phyloP scores from a whole-genome alignment of 2,113 vertebrate species.

The Cricetomys ansorgei region DNA sequence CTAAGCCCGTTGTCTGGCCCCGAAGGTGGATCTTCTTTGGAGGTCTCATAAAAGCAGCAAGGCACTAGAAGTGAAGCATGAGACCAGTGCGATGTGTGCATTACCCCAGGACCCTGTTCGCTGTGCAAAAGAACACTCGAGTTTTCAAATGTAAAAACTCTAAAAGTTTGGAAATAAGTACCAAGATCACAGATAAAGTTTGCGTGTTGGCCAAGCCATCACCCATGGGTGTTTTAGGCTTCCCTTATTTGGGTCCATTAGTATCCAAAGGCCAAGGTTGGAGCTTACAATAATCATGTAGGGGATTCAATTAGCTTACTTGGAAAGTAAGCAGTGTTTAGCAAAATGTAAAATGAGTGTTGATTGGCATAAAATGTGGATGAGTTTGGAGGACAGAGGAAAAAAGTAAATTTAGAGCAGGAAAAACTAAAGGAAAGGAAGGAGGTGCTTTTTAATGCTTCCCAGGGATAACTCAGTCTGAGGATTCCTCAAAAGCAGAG shows the following conservation, averaged over 20 bases:
- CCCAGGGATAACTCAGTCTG: background rate
- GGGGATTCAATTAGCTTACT: background rate
- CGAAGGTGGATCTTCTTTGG: background rate
- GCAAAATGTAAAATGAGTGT: conserved; percentile 5
- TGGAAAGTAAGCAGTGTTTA: background rate
- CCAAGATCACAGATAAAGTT: background rate
- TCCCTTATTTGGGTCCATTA: conserved; percentile 32
- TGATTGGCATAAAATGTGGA: background rate
- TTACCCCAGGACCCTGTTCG: background rate
- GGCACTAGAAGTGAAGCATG: background rate
- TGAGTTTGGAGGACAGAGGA: background rate
- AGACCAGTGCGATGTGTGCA: background rate
- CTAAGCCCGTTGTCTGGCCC: background rate
- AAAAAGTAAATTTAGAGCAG: background rate
- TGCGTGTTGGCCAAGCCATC: background rate
- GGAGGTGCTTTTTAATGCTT: background rate
- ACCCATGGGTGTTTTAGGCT: background rate
- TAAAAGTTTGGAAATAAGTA: background rate
- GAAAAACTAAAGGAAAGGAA: background rate
- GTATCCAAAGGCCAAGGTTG: background rate
- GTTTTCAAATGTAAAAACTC: conserved; percentile 22
- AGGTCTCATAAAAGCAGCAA: background rate
- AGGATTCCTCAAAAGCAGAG: background rate
- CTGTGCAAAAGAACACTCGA: background rate
- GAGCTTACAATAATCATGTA: background rate